Percentiles rank a stretch among this genome's conserved stretches.
Evolutionary conservation across 2,797 vertebrate genomes (phyloP).

Genomic region (Jordanella pulchra): DNA sequence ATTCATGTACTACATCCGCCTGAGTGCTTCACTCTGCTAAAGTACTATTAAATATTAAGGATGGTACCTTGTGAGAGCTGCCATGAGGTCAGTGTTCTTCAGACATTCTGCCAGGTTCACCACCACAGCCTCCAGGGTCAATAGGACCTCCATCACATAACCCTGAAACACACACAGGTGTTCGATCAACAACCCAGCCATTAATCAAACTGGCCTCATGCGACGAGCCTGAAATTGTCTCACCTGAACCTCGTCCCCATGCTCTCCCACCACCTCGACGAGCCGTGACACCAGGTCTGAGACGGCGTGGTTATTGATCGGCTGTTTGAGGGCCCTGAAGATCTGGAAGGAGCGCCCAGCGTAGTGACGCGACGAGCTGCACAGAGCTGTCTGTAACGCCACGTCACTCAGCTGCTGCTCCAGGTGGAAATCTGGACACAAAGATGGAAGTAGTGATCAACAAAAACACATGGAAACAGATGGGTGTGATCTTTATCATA

Average conservation of each 20-base stretch:
- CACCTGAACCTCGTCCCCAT: slow-evolving; percentile 98
- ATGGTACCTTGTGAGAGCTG: slow-evolving; percentile 89
- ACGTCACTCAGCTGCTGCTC: slow-evolving; percentile 98
- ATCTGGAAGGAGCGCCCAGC: slow-evolving; percentile 98
- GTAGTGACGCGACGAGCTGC: slow-evolving; percentile 96
- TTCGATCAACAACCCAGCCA: background rate
- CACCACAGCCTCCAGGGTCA: slow-evolving; percentile 95
- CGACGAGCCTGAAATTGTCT: background rate
- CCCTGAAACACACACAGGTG: slow-evolving; percentile 78
- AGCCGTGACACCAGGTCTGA: slow-evolving; percentile 94
- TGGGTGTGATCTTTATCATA: background rate
- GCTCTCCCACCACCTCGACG: slow-evolving; percentile 97
- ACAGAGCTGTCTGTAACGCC: slow-evolving; percentile 94
- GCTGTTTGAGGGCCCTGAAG: slow-evolving; percentile 94
- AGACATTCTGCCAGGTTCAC: slow-evolving; percentile 97
- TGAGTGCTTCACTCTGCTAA: background rate
- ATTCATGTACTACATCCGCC: background rate
- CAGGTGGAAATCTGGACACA: slow-evolving; percentile 89
- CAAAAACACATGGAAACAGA: slow-evolving; percentile 9
- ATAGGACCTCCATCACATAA: slow-evolving; percentile 96
- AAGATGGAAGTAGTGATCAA: background rate
- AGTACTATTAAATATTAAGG: background rate
- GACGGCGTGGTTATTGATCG: slow-evolving; percentile 93
- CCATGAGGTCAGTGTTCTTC: slow-evolving; percentile 96
- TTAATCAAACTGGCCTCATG: background rate